A percentile compares a stretch with the other conserved stretches of the same genome.
Conservation (phyloP, 2,113 vertebrate genomes). For the Smithornis capensis region DNA sequence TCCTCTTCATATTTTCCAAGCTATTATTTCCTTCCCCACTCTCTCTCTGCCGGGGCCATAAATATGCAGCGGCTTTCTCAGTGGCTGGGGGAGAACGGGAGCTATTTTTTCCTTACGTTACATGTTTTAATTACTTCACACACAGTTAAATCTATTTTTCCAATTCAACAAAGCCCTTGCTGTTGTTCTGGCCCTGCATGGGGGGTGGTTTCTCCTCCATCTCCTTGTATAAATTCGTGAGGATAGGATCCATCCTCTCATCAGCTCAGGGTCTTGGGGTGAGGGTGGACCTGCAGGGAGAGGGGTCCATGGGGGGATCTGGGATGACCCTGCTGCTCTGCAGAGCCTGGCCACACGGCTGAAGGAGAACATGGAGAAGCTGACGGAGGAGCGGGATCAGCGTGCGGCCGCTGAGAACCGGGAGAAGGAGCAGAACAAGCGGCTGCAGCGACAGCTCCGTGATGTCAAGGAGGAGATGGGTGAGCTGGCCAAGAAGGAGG, state of each 20-base stretch:
- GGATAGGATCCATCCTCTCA: neutral
- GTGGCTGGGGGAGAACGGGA: conserved; percentile 54
- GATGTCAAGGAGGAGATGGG: conserved; percentile 93
- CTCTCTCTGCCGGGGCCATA: conserved; percentile 70
- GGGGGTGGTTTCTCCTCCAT: neutral
- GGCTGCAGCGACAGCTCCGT: conserved; percentile 90
- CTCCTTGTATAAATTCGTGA: neutral
- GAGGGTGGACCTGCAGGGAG: neutral
- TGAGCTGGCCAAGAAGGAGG: conserved; percentile 92
- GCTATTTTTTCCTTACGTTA: conserved; percentile 67
- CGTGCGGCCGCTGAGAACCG: conserved; percentile 85
- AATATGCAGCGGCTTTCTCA: conserved; percentile 76
- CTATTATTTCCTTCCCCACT: conserved; percentile 32
- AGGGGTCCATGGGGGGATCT: fast-evolving
- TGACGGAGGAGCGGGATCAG: conserved; percentile 93
- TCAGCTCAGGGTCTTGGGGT: neutral
- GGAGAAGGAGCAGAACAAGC: conserved; percentile 96
- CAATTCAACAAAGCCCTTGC: neutral
- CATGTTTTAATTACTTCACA: conserved; percentile 65
- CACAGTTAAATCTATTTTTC: conserved; percentile 66
- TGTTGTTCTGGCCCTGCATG: neutral
- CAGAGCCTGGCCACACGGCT: conserved; percentile 88
- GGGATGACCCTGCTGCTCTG: neutral
- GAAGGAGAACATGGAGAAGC: conserved; percentile 95
- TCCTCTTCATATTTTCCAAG: conserved; percentile 46